Evolutionary conservation across 2,888 invertebrate species (phyloP).

Genomic region (Synergus japonicus): DNA sequence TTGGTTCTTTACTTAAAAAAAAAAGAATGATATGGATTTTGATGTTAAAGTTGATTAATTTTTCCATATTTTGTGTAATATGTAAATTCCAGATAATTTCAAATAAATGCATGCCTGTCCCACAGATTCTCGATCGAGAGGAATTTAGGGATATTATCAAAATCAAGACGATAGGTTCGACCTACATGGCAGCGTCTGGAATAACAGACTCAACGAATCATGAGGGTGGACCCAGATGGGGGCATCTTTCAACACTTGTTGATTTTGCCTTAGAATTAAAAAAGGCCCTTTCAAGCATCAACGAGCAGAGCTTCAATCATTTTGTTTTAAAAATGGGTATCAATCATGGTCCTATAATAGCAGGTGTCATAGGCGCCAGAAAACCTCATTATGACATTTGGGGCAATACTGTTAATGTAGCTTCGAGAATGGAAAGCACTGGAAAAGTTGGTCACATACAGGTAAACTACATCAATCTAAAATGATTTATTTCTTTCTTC

Average conservation of each 20-base stretch:
- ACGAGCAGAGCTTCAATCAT: constrained; percentile 97
- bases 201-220: constrained; percentile 69
- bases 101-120: constrained; percentile 43
- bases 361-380: constrained; percentile 95
- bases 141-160: constrained; percentile 95
- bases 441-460: constrained; percentile 97
- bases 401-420: constrained; percentile 98
- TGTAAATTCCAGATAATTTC: not conserved
- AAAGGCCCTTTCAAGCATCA: constrained; percentile 93
- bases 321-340: constrained; percentile 96
- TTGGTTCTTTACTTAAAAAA: not conserved
- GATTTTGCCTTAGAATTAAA: constrained; percentile 95
- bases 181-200: constrained; percentile 95
- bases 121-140: constrained; percentile 88
- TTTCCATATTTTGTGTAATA: not conserved
- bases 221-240: constrained; percentile 82
- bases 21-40: not conserved
- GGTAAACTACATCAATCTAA: constrained; percentile 78
- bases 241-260: constrained; percentile 89
- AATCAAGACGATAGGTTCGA: constrained; percentile 96
- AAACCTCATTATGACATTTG: constrained; percentile 98
- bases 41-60: not conserved
- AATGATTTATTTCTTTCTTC: no score
- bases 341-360: constrained; percentile 96
- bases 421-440: constrained; percentile 98